These are phyloP conservation scores for Microlaimidae sp. DNA, from an alignment of 2,888 invertebrate genomes.

Conservation along the genomic window DNA sequence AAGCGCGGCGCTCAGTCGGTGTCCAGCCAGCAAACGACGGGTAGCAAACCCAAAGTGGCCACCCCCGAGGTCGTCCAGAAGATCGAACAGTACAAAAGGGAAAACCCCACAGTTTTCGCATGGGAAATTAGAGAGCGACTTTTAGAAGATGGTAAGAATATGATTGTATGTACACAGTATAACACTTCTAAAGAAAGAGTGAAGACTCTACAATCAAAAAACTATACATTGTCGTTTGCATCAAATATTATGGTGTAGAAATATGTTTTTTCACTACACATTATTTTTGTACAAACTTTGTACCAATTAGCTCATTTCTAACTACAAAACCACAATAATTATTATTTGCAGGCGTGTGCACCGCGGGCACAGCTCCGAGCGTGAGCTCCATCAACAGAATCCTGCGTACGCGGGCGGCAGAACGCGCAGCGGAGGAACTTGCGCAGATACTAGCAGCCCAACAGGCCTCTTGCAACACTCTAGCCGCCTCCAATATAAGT, in stretches of 20 bases:
- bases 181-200: too few species aligned
- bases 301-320: neutral
- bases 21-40: slow-evolving; percentile 38
- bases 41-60: slow-evolving; percentile 91
- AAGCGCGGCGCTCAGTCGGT: slow-evolving; percentile 18
- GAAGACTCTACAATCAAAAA: too few species aligned
- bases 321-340: neutral
- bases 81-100: slow-evolving; percentile 92
- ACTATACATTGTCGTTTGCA: too few species aligned
- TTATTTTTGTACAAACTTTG: too few species aligned
- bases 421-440: slow-evolving; percentile 84
- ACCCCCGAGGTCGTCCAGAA: slow-evolving; percentile 90
- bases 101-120: slow-evolving; percentile 94
- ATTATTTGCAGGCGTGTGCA: slow-evolving; percentile 68
- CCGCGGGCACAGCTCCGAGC: slow-evolving; percentile 81
- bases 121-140: slow-evolving; percentile 95
- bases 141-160: slow-evolving; percentile 79
- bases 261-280: too few species aligned
- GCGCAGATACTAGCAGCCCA: slow-evolving; percentile 42
- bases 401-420: slow-evolving; percentile 80
- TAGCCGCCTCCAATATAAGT: too few species aligned
- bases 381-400: slow-evolving; percentile 93
- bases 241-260: neutral
- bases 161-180: neutral
- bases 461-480: too few species aligned